Base-by-base conservation (phyloP, 1,140 invertebrate genomes). In the Tetramorium alpestre region DNA sequence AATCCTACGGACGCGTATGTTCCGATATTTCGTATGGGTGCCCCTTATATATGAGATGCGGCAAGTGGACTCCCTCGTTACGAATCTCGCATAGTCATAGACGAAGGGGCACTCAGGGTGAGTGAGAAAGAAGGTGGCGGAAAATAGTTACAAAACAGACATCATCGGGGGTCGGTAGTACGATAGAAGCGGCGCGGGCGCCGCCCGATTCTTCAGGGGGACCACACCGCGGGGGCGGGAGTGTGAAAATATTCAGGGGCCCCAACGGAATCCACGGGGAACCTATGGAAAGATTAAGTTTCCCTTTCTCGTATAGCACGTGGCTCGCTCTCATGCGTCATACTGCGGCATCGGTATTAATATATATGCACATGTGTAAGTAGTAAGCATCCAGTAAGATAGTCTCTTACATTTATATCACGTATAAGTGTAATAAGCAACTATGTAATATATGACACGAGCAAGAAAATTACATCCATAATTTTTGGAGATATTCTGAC, bases 91-190 rank as follows among this genome's bases (percentile, higher is more conserved):
- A 90, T 89, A 90, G 90, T 91, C 89, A 90, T 91, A 80, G 77
- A 88, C 25, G 28, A 51, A 16, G 69, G 80, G 81, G 85, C 44
- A 89, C 38, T 33, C 58, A 47, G 44, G 69, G 60, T 33, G 33
- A 33, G 18, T 67, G 16, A 33, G 33, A 33, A 82, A 54, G 65
- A 84, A 91, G 90, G 77, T 91, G 87, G 87, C 90, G 90, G 90
- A 91, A 91, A 91, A 91, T 91, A 87, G 90, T 89, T 91, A 90
- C 90, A 89, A 91, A 91, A 91, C 90, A 91, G 90, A 86, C 87
- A 89, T 54, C 62, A 77, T n/a, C 70, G 41, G 51, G 73, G 54
- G 65, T 73, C 54, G 51, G 25, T n/a, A 16, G 41, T 25, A 58
- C 58, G 54, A 41, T 73, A 60, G 77, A 78, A 87, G 60, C 69